A percentile compares a stretch with the other conserved stretches of the same genome.
Evolutionary conservation across 2,113 vertebrate genomes (phyloP).

Genomic region (Agapornis roseicollis): DNA sequence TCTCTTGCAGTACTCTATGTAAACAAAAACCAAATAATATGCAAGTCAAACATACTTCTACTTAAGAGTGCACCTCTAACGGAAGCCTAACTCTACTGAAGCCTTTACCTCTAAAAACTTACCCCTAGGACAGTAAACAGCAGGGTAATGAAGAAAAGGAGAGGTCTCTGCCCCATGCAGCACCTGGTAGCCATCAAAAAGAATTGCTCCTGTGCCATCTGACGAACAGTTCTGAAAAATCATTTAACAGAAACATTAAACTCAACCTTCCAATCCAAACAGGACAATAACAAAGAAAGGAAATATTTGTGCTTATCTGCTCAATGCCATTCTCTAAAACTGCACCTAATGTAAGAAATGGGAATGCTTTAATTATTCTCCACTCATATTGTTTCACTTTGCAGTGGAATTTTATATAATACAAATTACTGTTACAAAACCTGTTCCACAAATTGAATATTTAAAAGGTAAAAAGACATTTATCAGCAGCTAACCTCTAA

Average conservation of each 20-base stretch:
- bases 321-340: background rate
- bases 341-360: background rate
- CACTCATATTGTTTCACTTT: background rate
- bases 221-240: constrained; percentile 90
- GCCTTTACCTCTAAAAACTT: constrained; percentile 59
- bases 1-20: constrained; percentile 96
- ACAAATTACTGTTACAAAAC: background rate
- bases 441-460: background rate
- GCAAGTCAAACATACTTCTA: background rate
- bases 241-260: background rate
- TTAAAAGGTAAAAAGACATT: background rate
- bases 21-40: background rate
- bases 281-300: background rate
- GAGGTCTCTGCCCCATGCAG: constrained; percentile 97
- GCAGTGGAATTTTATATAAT: background rate
- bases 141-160: constrained; percentile 98
- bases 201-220: constrained; percentile 98
- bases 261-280: background rate
- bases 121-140: constrained; percentile 97
- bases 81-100: background rate
- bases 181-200: constrained; percentile 98
- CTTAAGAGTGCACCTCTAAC: background rate
- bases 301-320: background rate
- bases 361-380: background rate
- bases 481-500: background rate